These are phyloP conservation scores for Siphlonurus alternatus DNA, from an alignment of 2,888 invertebrate genomes.

Conservation along the genomic window DNA sequence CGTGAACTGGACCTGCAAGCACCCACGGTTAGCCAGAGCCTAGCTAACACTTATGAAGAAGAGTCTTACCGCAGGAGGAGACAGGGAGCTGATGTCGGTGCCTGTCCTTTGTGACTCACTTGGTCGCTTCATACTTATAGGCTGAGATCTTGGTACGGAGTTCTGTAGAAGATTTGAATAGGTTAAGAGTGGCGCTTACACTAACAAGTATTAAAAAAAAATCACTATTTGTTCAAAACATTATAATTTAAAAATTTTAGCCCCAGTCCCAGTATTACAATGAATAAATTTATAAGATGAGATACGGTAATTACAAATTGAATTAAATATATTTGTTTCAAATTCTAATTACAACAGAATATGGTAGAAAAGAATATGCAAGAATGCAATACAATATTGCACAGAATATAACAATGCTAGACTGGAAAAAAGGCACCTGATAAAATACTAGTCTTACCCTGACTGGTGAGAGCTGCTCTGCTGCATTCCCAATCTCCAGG, in stretches of 20 bases:
- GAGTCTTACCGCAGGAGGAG: constrained; percentile 64
- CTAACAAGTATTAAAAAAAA: too few relatives aligned
- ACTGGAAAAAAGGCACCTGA: too few relatives aligned
- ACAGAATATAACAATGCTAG: too few relatives aligned
- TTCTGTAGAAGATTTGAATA: constrained; percentile 18
- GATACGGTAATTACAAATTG: neutral
- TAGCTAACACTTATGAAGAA: neutral
- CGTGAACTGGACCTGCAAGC: constrained; percentile 54
- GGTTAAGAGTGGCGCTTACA: neutral
- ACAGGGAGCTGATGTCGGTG: constrained; percentile 73
- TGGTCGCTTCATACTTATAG: constrained; percentile 64
- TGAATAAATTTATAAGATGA: too few relatives aligned
- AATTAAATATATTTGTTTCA: neutral
- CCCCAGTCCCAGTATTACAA: too few relatives aligned
- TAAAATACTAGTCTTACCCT: too few relatives aligned
- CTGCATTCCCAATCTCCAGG: neutral
- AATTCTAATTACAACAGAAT: neutral
- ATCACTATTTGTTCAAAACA: too few relatives aligned
- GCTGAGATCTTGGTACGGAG: constrained; percentile 64
- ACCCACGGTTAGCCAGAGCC: too few relatives aligned
- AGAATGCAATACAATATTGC: too few relatives aligned
- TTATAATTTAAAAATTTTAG: too few relatives aligned
- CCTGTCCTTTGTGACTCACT: constrained; percentile 41
- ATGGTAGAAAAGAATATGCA: too few relatives aligned
- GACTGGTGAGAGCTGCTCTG: neutral